Percentiles rank a stretch among this genome's conserved stretches.
phyloP scores from a whole-genome alignment of 2,113 vertebrate species.

The Columba janthina region DNA sequence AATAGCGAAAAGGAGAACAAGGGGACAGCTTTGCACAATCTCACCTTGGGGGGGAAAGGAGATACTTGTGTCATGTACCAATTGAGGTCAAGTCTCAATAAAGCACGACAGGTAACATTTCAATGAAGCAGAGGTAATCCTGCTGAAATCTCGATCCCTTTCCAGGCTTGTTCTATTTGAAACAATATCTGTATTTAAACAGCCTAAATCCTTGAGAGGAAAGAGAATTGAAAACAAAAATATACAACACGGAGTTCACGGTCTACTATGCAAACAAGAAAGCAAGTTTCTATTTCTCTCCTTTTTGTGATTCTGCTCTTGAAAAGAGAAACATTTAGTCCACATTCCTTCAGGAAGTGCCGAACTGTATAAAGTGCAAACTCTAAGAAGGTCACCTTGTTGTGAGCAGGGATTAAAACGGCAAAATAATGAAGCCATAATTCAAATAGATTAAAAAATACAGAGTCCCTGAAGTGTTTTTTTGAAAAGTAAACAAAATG shows the following conservation, averaged over 20 bases:
- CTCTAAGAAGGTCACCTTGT: background rate
- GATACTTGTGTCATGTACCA: background rate
- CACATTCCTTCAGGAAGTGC: background rate
- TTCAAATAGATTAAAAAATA: background rate
- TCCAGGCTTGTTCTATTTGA: background rate
- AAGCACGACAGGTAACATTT: background rate
- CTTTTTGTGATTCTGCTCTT: background rate
- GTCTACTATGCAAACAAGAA: background rate
- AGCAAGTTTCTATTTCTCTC: background rate
- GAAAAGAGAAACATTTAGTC: background rate
- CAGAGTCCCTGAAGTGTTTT: background rate
- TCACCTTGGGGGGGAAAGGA: background rate
- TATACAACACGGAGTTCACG: background rate
- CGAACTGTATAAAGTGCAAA: background rate
- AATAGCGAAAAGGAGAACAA: background rate
- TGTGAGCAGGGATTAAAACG: background rate
- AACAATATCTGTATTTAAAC: background rate
- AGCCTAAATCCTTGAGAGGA: background rate
- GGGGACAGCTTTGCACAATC: background rate
- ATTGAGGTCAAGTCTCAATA: accelerated
- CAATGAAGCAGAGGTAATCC: background rate
- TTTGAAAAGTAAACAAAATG: background rate
- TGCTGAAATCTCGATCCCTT: background rate
- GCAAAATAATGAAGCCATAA: background rate
- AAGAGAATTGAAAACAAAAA: background rate